A percentile compares a stretch with the other conserved stretches of the same genome.
These are phyloP conservation scores for Archivesica marissinica DNA, from an alignment of 1,140 invertebrate genomes.

Conservation along the genomic window DNA sequence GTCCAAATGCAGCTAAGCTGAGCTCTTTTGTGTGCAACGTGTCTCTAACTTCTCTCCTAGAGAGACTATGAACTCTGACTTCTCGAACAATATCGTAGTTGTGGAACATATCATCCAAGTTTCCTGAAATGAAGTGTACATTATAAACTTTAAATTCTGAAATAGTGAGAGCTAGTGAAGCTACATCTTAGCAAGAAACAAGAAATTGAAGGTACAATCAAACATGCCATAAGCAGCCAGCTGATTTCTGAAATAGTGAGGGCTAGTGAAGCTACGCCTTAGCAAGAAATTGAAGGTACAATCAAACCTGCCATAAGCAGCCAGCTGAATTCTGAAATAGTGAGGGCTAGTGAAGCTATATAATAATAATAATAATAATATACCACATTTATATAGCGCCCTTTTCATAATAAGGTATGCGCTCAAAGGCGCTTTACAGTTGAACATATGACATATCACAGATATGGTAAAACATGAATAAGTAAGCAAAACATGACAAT, in stretches of 20 bases:
- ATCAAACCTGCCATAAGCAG: background rate
- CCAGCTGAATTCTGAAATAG: background rate
- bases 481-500: too few relatives aligned
- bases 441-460: too few relatives aligned
- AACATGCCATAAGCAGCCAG: background rate
- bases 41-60: conserved; percentile 19
- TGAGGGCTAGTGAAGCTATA: background rate
- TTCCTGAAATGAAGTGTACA: background rate
- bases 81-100: conserved; percentile 18
- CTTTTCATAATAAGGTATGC: too few relatives aligned
- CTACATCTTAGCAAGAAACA: background rate
- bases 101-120: conserved; percentile 34
- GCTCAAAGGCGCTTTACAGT: too few relatives aligned
- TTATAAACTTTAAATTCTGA: background rate
- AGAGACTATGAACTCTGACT: background rate
- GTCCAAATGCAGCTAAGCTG: conserved; percentile 12
- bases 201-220: too few relatives aligned
- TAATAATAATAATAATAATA: background rate
- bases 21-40: background rate
- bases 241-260: background rate
- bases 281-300: background rate
- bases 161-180: background rate
- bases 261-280: background rate
- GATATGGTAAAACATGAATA: too few relatives aligned
- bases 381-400: too few relatives aligned